phyloP scores from a whole-genome alignment of 2,797 vertebrate species.

The Malacoraja senta region DNA sequence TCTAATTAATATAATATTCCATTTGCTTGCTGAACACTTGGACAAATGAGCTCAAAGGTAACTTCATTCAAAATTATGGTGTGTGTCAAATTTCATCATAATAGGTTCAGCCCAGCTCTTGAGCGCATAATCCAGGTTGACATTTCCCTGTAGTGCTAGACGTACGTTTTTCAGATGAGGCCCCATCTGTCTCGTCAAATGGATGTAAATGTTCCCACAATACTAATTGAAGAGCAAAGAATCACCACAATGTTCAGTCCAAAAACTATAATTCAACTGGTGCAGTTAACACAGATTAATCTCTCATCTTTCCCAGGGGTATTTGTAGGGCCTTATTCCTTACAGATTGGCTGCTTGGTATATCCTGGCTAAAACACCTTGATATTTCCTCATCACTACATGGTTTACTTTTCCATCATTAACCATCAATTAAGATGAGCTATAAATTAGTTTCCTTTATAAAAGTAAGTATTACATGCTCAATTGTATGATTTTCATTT shows the following conservation, averaged over 20 bases:
- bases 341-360: neutral
- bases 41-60: slow-evolving; percentile 17
- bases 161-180: neutral
- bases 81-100: neutral
- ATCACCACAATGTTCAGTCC: neutral
- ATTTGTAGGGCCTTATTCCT: neutral
- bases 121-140: neutral
- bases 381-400: neutral
- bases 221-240: neutral
- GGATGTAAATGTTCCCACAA: neutral
- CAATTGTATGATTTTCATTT: neutral
- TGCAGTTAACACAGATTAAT: neutral
- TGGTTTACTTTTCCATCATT: neutral
- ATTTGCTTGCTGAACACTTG: neutral
- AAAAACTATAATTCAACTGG: neutral
- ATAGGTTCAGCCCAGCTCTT: neutral
- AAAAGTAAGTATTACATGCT: neutral
- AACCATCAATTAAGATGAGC: neutral
- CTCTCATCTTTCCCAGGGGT: neutral
- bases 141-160: neutral
- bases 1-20: neutral
- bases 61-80: neutral
- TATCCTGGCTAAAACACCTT: neutral
- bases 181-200: neutral
- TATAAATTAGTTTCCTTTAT: neutral